phyloP scores from a whole-genome alignment of 2,113 vertebrate species.

The Pollachius pollachius region DNA sequence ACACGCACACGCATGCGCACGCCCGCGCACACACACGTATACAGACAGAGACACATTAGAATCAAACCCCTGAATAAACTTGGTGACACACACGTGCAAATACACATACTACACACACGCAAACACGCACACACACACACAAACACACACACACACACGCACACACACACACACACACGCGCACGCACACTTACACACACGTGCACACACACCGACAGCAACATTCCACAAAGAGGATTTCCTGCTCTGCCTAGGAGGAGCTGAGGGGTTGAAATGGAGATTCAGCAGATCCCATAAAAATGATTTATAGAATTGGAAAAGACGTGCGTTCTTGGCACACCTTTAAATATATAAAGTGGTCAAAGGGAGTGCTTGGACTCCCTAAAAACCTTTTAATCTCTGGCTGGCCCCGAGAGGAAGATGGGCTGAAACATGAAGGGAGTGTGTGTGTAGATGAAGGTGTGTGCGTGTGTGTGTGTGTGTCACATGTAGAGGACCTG shows the following conservation, averaged over 20 bases:
- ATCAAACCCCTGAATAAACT: no score
- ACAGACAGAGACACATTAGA: slow-evolving; percentile 1
- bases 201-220: slow-evolving; percentile 33
- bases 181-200: slow-evolving; percentile 29
- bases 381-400: slow-evolving; percentile 73
- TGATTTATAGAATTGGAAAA: slow-evolving; percentile 78
- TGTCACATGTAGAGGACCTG: slow-evolving; percentile 37
- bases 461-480: slow-evolving; percentile 26
- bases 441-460: slow-evolving; percentile 8
- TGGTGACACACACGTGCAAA: slow-evolving; percentile 14
- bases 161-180: slow-evolving; percentile 12
- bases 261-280: slow-evolving; percentile 63
- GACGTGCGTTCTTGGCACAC: slow-evolving; percentile 66
- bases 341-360: slow-evolving; percentile 71
- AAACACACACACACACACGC: slow-evolving; percentile 15
- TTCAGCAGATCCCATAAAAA: slow-evolving; percentile 69
- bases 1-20: slow-evolving; percentile 16
- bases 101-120: slow-evolving; percentile 14
- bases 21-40: slow-evolving; percentile 12
- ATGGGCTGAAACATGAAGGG: slow-evolving; percentile 38
- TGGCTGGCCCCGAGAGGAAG: slow-evolving; percentile 46
- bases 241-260: slow-evolving; percentile 59
- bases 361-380: slow-evolving; percentile 57
- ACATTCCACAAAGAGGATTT: slow-evolving; percentile 56
- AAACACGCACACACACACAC: slow-evolving; percentile 9